Base-by-base conservation (phyloP, 1,140 invertebrate genomes). In the Drosophila oshimai region DNA sequence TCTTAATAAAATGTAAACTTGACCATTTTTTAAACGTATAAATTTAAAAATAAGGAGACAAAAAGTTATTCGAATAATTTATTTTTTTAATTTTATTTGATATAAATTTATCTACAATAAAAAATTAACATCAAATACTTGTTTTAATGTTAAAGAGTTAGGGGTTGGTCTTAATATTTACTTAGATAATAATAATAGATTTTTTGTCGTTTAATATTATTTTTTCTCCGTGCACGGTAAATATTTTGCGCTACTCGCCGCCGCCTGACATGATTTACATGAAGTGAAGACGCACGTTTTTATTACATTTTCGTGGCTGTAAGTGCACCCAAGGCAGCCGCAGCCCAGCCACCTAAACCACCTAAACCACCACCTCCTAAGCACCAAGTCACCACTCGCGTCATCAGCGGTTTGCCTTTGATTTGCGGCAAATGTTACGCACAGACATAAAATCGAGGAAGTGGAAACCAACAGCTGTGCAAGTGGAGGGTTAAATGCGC, bases 271-370 rank as follows among this genome's bases (percentile, higher is more conserved):
- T 87, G 81, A 87, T 87, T 87, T 87, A 87, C 81, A 87, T 87
- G 76, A 76, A 74, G 79, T 74, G 73, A 54, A 77, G 80, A 87
- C 81, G 81, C 81, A 87, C 81, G 77, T 87, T 87, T 87, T 87
- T 87, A 87, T 87, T 87, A 74, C 81, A 77, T 88, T 87, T 87
- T 87, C 81, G 81, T 87, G 81, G 81, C 69, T 74, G 47, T 87
- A 87, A 87, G 76, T 87, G 77, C 81, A 57, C 46, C 76, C 61
- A 70, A 50, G 61, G 61, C 57, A 61, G 64, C 15, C 33, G 6
- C 28, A 39, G 36, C 26, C 34, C 36, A 49, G 36, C 41, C 57
- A 60, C 36, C 64, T 49, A 54, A 31, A 28, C 47, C 55, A 44
- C 44, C n/a, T n/a, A n/a, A n/a, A n/a, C n/a, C 31, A 41, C 54